A percentile compares a stretch with the other conserved stretches of the same genome.
phyloP scores from a whole-genome alignment of 2,888 invertebrate genomes.

The Panzeria rudis region DNA sequence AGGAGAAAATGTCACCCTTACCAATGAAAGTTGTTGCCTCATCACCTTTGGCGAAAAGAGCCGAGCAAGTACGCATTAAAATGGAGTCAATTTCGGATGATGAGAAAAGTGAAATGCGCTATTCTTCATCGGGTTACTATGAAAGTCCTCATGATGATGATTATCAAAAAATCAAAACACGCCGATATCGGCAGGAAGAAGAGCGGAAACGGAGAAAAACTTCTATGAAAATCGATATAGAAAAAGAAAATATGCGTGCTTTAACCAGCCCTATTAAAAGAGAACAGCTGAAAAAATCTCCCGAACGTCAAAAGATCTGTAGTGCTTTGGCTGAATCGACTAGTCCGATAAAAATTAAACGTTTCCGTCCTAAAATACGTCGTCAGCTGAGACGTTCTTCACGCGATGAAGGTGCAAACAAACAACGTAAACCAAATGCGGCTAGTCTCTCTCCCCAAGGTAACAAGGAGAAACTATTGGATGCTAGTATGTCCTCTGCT shows the following conservation, averaged over 20 bases:
- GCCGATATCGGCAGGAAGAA: slow-evolving; percentile 87
- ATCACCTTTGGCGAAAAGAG: slow-evolving; percentile 35
- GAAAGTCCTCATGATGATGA: slow-evolving; percentile 89
- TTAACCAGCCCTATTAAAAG: slow-evolving; percentile 84
- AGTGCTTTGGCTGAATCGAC: slow-evolving; percentile 77
- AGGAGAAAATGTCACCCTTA: neutral
- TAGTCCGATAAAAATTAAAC: slow-evolving; percentile 83
- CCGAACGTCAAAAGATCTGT: slow-evolving; percentile 77
- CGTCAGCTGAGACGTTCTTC: slow-evolving; percentile 81
- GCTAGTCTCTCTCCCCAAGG: slow-evolving; percentile 75
- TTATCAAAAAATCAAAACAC: slow-evolving; percentile 76
- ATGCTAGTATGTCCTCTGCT: slow-evolving; percentile 75
- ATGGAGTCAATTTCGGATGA: slow-evolving; percentile 87
- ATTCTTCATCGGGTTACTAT: slow-evolving; percentile 90
- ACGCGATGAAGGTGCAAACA: slow-evolving; percentile 78
- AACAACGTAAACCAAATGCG: slow-evolving; percentile 75
- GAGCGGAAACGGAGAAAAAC: slow-evolving; percentile 89
- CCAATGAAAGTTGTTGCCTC: slow-evolving; percentile 69
- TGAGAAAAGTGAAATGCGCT: slow-evolving; percentile 87
- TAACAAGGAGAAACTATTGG: slow-evolving; percentile 78
- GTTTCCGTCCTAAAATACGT: slow-evolving; percentile 83
- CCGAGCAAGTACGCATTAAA: slow-evolving; percentile 79
- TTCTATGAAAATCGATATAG: slow-evolving; percentile 90
- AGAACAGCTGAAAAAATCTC: slow-evolving; percentile 77
- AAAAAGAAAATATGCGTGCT: slow-evolving; percentile 85